These are phyloP conservation scores for Crax fasciolata DNA, from an alignment of 2,797 vertebrate species.

Conservation along the genomic window DNA sequence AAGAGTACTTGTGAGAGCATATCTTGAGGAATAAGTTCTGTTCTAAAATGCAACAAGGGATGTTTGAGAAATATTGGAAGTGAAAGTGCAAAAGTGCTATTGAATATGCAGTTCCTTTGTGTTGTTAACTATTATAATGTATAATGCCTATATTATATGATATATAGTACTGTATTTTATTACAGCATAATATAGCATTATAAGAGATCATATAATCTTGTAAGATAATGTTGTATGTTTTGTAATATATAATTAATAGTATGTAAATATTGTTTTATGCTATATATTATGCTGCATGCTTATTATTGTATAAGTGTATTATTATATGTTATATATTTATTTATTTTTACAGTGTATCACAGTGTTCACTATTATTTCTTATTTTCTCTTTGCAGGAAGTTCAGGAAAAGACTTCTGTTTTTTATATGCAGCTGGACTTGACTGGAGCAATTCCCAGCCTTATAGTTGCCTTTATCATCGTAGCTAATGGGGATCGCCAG, in stretches of 20 bases:
- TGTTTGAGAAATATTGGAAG: not conserved
- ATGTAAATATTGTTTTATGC: not conserved
- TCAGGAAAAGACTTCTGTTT: conserved; percentile 90
- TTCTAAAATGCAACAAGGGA: not conserved
- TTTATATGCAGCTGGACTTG: conserved; percentile 89
- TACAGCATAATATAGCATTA: not conserved
- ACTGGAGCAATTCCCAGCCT: conserved; percentile 89
- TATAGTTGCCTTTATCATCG: conserved; percentile 89
- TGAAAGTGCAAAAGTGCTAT: not conserved
- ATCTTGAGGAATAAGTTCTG: not conserved
- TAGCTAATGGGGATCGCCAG: conserved; percentile 90
- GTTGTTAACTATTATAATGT: not conserved
- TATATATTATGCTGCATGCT: not conserved
- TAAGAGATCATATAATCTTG: not conserved
- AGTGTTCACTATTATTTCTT: conserved; percentile 35
- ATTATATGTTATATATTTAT: not conserved
- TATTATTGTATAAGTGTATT: not conserved
- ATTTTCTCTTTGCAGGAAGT: conserved; percentile 87
- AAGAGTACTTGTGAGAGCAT: not conserved
- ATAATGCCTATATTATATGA: not conserved
- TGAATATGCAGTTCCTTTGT: not conserved
- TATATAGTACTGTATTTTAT: not conserved
- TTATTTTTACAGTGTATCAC: not conserved
- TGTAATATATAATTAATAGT: not conserved
- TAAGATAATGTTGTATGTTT: not conserved